Percentiles rank a stretch among this genome's conserved stretches.
Conservation (phyloP, 2,888 invertebrate species). For the Papilio elwesi region DNA sequence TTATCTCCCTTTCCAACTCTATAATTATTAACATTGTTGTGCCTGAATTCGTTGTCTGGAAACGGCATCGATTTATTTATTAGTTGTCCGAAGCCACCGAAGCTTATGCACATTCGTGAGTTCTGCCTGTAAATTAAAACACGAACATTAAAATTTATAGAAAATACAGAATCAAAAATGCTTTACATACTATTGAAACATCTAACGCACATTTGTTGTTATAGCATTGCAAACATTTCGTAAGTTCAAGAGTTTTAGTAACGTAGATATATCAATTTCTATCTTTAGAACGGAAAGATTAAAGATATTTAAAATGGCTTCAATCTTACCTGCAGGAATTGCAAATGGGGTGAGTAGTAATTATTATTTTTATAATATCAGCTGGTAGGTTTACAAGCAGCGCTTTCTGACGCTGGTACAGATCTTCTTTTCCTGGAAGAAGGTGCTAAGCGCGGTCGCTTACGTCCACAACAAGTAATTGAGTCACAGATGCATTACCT, state of each 20-base stretch:
- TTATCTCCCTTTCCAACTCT: neutral
- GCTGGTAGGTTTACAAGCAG: no score
- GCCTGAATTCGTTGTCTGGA: constrained; percentile 69
- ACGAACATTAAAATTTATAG: neutral
- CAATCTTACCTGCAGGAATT: constrained; percentile 69
- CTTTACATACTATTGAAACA: neutral
- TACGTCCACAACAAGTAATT: no score
- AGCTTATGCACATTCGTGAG: constrained; percentile 17
- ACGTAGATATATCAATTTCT: neutral
- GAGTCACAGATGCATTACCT: no score
- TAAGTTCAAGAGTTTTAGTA: neutral
- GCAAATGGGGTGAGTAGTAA: constrained; percentile 67
- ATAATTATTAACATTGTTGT: constrained; percentile 40
- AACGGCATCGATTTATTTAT: constrained; percentile 73
- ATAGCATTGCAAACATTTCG: neutral
- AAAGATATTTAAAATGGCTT: constrained; percentile 61
- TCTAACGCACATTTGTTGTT: neutral
- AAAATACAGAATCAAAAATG: neutral
- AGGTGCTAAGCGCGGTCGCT: no score
- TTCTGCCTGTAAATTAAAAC: neutral
- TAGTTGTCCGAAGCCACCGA: constrained; percentile 41
- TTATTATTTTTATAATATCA: neutral
- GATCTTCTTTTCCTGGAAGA: no score
- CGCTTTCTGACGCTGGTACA: no score
- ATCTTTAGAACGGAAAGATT: no score